phyloP scores from a whole-genome alignment of 2,113 vertebrate genomes.

The Oncorhynchus keta region DNA sequence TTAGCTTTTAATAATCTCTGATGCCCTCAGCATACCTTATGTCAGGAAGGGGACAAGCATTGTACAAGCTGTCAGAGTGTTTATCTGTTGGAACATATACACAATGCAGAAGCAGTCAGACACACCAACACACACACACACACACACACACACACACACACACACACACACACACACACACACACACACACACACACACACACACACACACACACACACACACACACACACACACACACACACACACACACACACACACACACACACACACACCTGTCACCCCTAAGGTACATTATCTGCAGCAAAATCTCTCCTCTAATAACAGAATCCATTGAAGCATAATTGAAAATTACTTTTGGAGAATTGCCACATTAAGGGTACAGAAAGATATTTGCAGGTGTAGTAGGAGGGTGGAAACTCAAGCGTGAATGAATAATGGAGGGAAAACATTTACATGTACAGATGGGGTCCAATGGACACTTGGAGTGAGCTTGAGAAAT shows the following conservation, averaged over 20 bases:
- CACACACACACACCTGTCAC: slow-evolving; percentile 21
- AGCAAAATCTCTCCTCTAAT: slow-evolving; percentile 36
- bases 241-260: slow-evolving; percentile 11
- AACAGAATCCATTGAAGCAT: slow-evolving; percentile 65
- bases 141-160: slow-evolving; percentile 13
- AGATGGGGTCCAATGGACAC: slow-evolving; percentile 16
- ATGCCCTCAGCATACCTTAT: slow-evolving; percentile 57
- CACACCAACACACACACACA: slow-evolving; percentile 4
- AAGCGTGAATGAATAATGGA: slow-evolving; percentile 52
- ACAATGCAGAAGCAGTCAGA: background rate
- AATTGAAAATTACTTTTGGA: slow-evolving; percentile 70
- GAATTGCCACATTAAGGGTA: slow-evolving; percentile 60
- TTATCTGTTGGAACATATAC: slow-evolving; percentile 53
- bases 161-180: slow-evolving; percentile 12
- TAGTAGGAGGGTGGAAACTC: slow-evolving; percentile 20
- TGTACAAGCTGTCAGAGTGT: slow-evolving; percentile 56
- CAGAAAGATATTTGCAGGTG: slow-evolving; percentile 59
- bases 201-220: slow-evolving; percentile 9
- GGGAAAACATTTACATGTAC: slow-evolving; percentile 23
- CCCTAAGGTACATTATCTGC: slow-evolving; percentile 36
- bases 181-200: slow-evolving; percentile 7
- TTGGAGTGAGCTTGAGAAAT: slow-evolving; percentile 11
- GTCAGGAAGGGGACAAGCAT: slow-evolving; percentile 46
- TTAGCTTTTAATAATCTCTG: slow-evolving; percentile 60
- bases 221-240: slow-evolving; percentile 4